Conservation (phyloP, 2,888 invertebrate genomes). For the Ophion obscuratus region DNA sequence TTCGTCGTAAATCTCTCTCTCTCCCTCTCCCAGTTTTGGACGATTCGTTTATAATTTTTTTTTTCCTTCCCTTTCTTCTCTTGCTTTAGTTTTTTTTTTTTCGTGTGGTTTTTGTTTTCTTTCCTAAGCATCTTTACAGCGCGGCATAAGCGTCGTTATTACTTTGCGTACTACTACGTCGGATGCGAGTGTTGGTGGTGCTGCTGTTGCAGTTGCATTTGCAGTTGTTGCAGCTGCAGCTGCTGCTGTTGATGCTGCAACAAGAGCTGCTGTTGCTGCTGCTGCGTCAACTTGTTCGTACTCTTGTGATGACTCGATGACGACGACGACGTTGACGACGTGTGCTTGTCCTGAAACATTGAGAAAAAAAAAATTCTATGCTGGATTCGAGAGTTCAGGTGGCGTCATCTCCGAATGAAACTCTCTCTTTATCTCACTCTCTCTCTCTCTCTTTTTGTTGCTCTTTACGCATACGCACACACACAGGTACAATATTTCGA, state of each 20-base stretch:
- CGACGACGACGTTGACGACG: slow-evolving; percentile 63
- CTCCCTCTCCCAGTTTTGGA: slow-evolving; percentile 36
- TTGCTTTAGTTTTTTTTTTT: not conserved
- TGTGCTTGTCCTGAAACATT: slow-evolving; percentile 80
- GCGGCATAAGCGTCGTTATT: slow-evolving; percentile 47
- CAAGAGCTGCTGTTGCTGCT: slow-evolving; percentile 74
- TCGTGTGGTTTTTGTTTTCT: not conserved
- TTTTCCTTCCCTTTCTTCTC: not conserved
- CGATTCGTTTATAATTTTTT: slow-evolving; percentile 57
- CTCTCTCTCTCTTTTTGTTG: not conserved
- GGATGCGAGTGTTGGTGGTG: slow-evolving; percentile 75
- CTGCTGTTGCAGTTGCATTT: slow-evolving; percentile 59
- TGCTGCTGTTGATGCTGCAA: slow-evolving; percentile 70
- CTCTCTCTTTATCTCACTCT: not conserved
- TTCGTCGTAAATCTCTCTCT: slow-evolving; percentile 25
- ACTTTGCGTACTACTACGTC: slow-evolving; percentile 77
- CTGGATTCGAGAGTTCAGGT: slow-evolving; percentile 48
- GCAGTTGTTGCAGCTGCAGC: slow-evolving; percentile 72
- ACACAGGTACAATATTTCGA: not conserved
- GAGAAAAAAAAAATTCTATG: slow-evolving; percentile 59
- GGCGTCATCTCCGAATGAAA: not conserved
- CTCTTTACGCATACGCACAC: not conserved
- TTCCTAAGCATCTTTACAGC: slow-evolving; percentile 38
- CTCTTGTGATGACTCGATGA: slow-evolving; percentile 80
- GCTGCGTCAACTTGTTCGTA: slow-evolving; percentile 77